A percentile compares a stretch with the other conserved stretches of the same genome.
These are phyloP conservation scores for Phortica okadai DNA, from an alignment of 2,888 invertebrate species.

Conservation along the genomic window DNA sequence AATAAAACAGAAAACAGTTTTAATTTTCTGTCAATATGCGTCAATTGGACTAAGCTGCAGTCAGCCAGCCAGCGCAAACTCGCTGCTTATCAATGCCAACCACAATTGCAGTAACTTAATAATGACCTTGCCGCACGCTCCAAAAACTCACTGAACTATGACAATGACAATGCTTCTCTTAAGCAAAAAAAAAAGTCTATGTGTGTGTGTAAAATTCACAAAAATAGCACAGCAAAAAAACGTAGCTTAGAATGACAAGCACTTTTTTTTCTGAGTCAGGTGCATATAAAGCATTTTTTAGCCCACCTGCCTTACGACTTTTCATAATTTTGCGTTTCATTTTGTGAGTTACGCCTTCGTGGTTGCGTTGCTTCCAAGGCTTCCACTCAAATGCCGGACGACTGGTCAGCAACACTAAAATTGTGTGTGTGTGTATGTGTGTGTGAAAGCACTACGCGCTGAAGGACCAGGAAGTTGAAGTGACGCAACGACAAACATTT, in stretches of 20 bases:
- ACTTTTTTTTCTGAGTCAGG: background rate
- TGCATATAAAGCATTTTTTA: background rate
- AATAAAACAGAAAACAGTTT: too few relatives aligned
- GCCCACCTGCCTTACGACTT: background rate
- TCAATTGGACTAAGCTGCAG: too few relatives aligned
- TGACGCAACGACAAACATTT: conserved; percentile 30
- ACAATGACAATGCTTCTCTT: background rate
- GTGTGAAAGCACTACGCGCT: background rate
- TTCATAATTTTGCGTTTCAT: conserved; percentile 16
- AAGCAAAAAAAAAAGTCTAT: background rate
- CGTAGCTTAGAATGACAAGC: conserved; percentile 1
- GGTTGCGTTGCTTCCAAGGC: background rate
- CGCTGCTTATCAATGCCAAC: background rate
- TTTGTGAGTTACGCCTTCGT: background rate
- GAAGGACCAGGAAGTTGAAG: conserved; percentile 19
- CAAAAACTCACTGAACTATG: background rate
- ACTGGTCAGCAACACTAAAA: background rate
- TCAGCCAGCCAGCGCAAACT: too few relatives aligned
- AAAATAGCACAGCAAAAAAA: too few relatives aligned
- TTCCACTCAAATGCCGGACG: background rate
- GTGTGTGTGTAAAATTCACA: background rate
- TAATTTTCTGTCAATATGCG: too few relatives aligned
- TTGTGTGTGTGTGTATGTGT: background rate
- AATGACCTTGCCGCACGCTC: background rate
- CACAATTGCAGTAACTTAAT: background rate